These are phyloP conservation scores for Phasia obesa DNA, from an alignment of 2,888 invertebrate genomes.

Conservation along the genomic window DNA sequence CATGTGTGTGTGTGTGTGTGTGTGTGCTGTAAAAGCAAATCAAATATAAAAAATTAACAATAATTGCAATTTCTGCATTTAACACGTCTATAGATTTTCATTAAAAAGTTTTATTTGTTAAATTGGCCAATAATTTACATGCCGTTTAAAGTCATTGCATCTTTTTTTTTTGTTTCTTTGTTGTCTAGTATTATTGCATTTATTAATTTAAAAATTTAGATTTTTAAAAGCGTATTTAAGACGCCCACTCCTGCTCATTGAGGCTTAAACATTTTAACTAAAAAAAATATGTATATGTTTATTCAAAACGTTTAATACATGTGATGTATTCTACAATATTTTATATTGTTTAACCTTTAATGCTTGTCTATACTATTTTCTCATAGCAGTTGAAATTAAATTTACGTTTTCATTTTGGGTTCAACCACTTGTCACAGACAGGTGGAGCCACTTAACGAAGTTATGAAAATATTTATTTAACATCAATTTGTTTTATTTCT, in stretches of 20 bases:
- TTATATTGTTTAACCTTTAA: constrained; percentile 41
- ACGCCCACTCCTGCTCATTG: constrained; percentile 56
- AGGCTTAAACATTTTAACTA: constrained; percentile 30
- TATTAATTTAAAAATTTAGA: constrained; percentile 28
- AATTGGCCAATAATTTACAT: constrained; percentile 48
- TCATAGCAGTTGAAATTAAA: constrained; percentile 20
- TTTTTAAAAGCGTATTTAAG: constrained; percentile 39
- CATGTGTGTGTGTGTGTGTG: too few species aligned
- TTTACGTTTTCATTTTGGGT: constrained; percentile 23
- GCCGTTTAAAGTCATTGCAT: constrained; percentile 43
- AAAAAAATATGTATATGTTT: background rate
- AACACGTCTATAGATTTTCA: constrained; percentile 55
- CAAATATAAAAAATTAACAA: constrained; percentile 3
- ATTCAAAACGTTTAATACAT: constrained; percentile 11
- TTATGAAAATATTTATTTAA: constrained; percentile 1
- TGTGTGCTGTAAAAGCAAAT: background rate
- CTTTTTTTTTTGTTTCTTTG: constrained; percentile 40
- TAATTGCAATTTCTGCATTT: constrained; percentile 50
- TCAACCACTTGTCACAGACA: constrained; percentile 59
- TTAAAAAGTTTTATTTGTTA: constrained; percentile 31
- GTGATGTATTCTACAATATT: constrained; percentile 21
- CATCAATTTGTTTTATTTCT: background rate
- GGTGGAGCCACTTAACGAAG: constrained; percentile 33
- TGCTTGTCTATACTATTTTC: constrained; percentile 32
- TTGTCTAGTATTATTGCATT: constrained; percentile 5